Evolutionary conservation across 2,888 invertebrate species (phyloP), one percentile per base, ranked within the genome.

Genomic region (Tyria jacobaeae): DNA sequence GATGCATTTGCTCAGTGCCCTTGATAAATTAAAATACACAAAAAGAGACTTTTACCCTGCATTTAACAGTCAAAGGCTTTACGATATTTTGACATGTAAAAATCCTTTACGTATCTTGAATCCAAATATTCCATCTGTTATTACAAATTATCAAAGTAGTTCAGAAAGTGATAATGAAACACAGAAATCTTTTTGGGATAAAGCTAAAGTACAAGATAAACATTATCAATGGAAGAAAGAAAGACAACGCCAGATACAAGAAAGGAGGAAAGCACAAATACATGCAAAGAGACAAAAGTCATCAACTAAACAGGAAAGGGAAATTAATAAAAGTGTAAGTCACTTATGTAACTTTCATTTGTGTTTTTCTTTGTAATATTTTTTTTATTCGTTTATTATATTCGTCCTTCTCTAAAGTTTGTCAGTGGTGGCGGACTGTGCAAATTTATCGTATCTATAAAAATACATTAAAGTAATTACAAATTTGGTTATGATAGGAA

Each of bases 21-120:
- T 97, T 68, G 94, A 96, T 67, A 96, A 96, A 86, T 87, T 97
- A 9, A 94, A 95, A 70, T 95, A 96, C 75, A 91, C 88, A 0
- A 93, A 93, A 31, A 89, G 91, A 17, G 93, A 95, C 49, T 96
- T 96, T 79, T 97, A 96, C 83, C 96, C 97, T 0, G 85, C 88
- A 49, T 88, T 96, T 15, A 94, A 97, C 77, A 95, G 94, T 57
- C 92, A 94, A 51, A 92, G 92, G 71, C 83, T 97, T 3, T 95
- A 96, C 70, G 89, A 91, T 66, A 95, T 96, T 69, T 81, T 97
- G 31, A 95, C 94, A 0, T 91, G 91, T 49, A 94, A 94, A 72
- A 94, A 95, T 76, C 92, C 95, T 31, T 77, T 95, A 37, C 89
- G 93, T 60, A 81, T 94, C 55, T 70, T 94, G 47, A 94, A 94